Conservation (phyloP, 2,888 invertebrate genomes). For the Nomada ruficornis region DNA sequence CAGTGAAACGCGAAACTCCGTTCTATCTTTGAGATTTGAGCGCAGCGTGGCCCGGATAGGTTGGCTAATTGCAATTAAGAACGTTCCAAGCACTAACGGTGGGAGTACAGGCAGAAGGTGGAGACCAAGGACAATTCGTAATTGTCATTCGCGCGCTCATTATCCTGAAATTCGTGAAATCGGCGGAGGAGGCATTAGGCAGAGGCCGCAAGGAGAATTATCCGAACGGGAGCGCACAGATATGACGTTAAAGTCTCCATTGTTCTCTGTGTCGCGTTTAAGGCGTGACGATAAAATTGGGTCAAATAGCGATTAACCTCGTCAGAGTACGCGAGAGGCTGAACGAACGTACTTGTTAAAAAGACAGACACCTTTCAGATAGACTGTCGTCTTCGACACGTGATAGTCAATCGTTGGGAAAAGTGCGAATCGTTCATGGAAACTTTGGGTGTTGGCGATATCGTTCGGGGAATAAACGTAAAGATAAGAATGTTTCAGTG, state of each 20-base stretch:
- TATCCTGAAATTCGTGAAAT: conserved; percentile 65
- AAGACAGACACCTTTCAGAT: conserved; percentile 42
- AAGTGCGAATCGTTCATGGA: conserved; percentile 41
- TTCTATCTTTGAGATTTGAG: conserved; percentile 20
- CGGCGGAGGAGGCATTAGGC: conserved; percentile 46
- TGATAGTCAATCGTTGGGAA: conserved; percentile 39
- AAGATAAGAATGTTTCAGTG: no score
- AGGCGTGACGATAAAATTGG: conserved; percentile 81
- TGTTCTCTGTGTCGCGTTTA: conserved; percentile 79
- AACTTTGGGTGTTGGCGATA: conserved; percentile 15
- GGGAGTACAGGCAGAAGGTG: conserved; percentile 59
- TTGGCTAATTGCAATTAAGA: conserved; percentile 71
- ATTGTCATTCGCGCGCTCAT: conserved; percentile 69
- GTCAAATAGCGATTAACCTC: conserved; percentile 83
- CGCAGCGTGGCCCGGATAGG: conserved; percentile 20
- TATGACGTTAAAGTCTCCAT: conserved; percentile 76
- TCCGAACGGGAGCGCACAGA: conserved; percentile 58
- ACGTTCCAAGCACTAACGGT: conserved; percentile 23
- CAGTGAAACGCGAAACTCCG: no score
- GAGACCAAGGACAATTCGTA: conserved; percentile 63
- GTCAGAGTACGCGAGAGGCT: conserved; percentile 69
- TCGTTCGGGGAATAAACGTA: conserved; percentile 10
- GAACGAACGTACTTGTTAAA: conserved; percentile 68
- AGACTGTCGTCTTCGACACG: conserved; percentile 23
- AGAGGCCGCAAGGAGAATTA: conserved; percentile 56